Evolutionary conservation across 2,113 vertebrate species (phyloP).

Genomic region (Procavia capensis): DNA sequence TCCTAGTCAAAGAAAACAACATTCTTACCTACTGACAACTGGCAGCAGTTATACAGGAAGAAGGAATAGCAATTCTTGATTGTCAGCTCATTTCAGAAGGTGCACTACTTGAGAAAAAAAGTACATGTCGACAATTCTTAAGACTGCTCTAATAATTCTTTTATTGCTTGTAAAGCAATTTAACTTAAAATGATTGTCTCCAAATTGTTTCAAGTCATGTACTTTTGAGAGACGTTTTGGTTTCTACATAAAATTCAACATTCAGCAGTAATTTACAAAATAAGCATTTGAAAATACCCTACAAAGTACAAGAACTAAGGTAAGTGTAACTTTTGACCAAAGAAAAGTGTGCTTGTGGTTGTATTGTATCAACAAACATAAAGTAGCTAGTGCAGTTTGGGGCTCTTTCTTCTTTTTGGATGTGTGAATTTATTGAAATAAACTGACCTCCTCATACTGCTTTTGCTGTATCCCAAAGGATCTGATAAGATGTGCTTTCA

Average conservation of each 20-base stretch:
- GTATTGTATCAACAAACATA: not conserved
- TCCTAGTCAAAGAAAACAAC: not conserved
- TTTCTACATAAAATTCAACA: slow-evolving; percentile 33
- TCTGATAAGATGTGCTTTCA: too few relatives aligned
- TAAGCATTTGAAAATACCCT: not conserved
- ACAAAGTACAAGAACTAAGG: not conserved
- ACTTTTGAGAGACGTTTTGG: slow-evolving; percentile 23
- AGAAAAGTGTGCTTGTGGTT: not conserved
- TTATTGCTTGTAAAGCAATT: slow-evolving; percentile 44
- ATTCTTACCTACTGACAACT: not conserved
- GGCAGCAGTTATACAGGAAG: not conserved
- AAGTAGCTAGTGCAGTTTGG: not conserved
- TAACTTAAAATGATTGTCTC: slow-evolving; percentile 43
- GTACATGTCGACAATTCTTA: not conserved
- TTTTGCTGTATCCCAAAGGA: too few relatives aligned
- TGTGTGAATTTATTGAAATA: too few relatives aligned
- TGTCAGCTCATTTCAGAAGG: slow-evolving; percentile 28
- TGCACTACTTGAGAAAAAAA: slow-evolving; percentile 37
- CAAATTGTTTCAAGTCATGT: slow-evolving; percentile 39
- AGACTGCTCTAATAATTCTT: slow-evolving; percentile 36
- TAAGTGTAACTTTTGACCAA: not conserved
- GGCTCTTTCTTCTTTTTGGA: too few relatives aligned
- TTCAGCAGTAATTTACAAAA: not conserved
- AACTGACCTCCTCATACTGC: too few relatives aligned
- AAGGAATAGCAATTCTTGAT: not conserved